These are phyloP conservation scores for Linurgus olivaceus DNA, from an alignment of 2,797 vertebrate genomes.

Conservation along the genomic window DNA sequence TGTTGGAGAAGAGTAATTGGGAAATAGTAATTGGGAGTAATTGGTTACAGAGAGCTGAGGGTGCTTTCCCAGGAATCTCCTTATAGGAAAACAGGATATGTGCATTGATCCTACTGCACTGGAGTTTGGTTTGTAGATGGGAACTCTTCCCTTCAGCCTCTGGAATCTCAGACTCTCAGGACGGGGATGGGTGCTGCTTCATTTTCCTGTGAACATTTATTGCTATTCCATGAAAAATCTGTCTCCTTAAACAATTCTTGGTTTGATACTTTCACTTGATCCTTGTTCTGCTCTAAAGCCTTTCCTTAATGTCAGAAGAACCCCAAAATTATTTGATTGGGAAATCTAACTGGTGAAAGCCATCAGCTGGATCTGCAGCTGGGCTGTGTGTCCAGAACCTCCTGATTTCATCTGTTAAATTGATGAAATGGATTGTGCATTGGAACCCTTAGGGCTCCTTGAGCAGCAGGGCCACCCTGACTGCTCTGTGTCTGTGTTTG, in stretches of 20 bases:
- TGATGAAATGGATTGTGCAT: neutral
- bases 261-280: neutral
- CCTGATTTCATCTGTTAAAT: neutral
- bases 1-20: neutral
- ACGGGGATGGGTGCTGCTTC: neutral
- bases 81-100: neutral
- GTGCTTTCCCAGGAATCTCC: neutral
- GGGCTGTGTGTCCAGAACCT: neutral
- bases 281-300: neutral
- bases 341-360: neutral
- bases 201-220: neutral
- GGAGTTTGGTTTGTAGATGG: neutral
- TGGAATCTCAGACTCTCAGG: neutral
- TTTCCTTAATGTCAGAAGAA: neutral
- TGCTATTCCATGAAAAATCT: neutral
- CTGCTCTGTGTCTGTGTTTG: neutral
- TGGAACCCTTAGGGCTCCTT: neutral
- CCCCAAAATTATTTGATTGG: accelerated
- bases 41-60: neutral
- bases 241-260: neutral
- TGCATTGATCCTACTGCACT: neutral
- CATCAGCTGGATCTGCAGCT: neutral
- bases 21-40: neutral
- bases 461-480: neutral
- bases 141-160: neutral